Evolutionary conservation across 1,140 invertebrate genomes (phyloP).

Genomic region (Diorhabda sublineata): DNA sequence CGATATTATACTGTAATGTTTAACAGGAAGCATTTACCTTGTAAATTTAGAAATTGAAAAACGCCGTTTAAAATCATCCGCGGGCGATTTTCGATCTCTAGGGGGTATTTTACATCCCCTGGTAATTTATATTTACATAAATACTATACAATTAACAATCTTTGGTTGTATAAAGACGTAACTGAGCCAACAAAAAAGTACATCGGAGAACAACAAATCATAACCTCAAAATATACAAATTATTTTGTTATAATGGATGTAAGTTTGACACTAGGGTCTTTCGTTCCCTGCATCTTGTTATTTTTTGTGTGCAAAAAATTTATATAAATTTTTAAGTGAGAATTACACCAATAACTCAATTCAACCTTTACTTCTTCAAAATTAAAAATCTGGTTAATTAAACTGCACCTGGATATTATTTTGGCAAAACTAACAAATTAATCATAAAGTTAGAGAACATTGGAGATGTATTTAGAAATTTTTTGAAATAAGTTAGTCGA

Average conservation of each 20-base stretch:
- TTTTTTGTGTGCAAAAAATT: too few relatives aligned
- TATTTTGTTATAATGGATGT: not conserved
- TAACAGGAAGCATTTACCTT: constrained; percentile 43
- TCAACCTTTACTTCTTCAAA: too few relatives aligned
- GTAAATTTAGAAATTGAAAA: constrained; percentile 23
- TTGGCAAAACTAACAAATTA: too few relatives aligned
- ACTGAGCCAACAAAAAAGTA: constrained; percentile 25
- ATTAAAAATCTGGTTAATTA: too few relatives aligned
- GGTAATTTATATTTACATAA: constrained; percentile 39
- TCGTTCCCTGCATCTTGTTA: too few relatives aligned
- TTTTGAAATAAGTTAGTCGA: too few relatives aligned
- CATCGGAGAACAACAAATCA: constrained; percentile 12
- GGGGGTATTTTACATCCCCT: constrained; percentile 21
- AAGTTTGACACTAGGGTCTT: too few relatives aligned
- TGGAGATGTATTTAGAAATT: too few relatives aligned
- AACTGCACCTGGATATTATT: too few relatives aligned
- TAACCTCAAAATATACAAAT: constrained; percentile 10
- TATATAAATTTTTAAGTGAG: too few relatives aligned
- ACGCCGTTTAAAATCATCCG: constrained; percentile 18
- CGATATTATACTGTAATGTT: constrained; percentile 38
- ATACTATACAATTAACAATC: constrained; percentile 45
- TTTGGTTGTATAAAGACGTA: constrained; percentile 36
- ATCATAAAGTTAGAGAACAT: too few relatives aligned
- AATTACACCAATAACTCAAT: too few relatives aligned
- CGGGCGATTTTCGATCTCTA: constrained; percentile 15